A percentile compares a stretch with the other conserved stretches of the same genome.
Evolutionary conservation across 2,113 vertebrate genomes (phyloP).

Genomic region (Poeciliopsis occidentalis): DNA sequence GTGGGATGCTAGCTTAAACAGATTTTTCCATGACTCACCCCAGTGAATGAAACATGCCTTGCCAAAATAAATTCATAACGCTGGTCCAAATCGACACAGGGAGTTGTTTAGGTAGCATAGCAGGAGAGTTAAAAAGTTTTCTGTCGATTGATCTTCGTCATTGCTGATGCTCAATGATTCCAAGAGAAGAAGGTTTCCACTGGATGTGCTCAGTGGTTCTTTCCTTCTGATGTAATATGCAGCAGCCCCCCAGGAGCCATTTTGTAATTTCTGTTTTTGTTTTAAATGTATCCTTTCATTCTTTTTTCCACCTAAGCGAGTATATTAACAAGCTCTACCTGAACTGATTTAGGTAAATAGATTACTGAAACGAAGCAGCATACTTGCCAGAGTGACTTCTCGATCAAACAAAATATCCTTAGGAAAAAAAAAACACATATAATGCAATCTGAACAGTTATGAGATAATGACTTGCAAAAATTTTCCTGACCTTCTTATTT

Average conservation of each 20-base stretch:
- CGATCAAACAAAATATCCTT: conserved; percentile 3
- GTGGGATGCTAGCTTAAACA: conserved; percentile 72
- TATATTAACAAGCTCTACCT: neutral
- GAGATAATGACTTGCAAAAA: neutral
- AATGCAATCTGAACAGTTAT: neutral
- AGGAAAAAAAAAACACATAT: conserved; percentile 3
- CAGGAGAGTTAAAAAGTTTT: conserved; percentile 29
- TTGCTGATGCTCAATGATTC: conserved; percentile 32
- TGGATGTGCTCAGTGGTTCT: conserved; percentile 49
- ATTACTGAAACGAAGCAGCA: conserved; percentile 32
- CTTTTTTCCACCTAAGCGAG: neutral
- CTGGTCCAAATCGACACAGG: conserved; percentile 18
- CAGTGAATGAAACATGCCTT: conserved; percentile 55
- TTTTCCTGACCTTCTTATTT: neutral
- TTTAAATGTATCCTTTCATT: no score
- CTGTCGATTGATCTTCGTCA: conserved; percentile 46
- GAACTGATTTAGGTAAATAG: conserved; percentile 4
- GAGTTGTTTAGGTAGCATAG: conserved; percentile 46
- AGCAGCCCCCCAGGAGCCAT: conserved; percentile 28
- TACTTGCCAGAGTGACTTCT: conserved; percentile 26
- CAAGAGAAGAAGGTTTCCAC: conserved; percentile 34
- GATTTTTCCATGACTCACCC: conserved; percentile 69
- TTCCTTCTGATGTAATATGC: conserved; percentile 63
- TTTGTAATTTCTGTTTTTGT: conserved; percentile 32
- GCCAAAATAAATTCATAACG: conserved; percentile 65